phyloP scores from a whole-genome alignment of 2,797 vertebrate genomes.

The Malacoraja senta region DNA sequence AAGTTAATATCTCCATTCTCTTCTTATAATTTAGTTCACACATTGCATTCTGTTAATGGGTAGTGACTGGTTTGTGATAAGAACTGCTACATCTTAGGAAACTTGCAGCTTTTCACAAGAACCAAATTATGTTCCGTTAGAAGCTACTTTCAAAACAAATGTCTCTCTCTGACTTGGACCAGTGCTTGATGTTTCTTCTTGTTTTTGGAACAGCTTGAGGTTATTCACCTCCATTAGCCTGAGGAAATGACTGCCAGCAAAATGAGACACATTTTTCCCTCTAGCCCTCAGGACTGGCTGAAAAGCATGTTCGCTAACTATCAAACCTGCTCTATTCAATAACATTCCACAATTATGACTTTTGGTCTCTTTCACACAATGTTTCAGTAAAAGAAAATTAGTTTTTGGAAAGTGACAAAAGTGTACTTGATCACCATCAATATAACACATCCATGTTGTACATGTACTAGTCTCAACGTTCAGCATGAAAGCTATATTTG shows the following conservation, averaged over 20 bases:
- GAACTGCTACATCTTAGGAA: slow-evolving; percentile 58
- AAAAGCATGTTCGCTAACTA: slow-evolving; percentile 72
- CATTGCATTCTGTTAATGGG: slow-evolving; percentile 62
- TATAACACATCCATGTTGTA: slow-evolving; percentile 52
- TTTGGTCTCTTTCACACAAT: slow-evolving; percentile 52
- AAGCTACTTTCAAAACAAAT: slow-evolving; percentile 72
- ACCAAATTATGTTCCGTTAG: slow-evolving; percentile 82
- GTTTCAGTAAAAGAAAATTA: slow-evolving; percentile 59
- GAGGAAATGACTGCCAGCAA: slow-evolving; percentile 81
- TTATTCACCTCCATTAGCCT: slow-evolving; percentile 71
- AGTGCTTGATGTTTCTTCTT: slow-evolving; percentile 56
- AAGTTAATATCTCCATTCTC: neutral
- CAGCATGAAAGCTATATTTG: neutral
- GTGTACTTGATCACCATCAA: slow-evolving; percentile 58
- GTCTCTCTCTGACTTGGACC: slow-evolving; percentile 58
- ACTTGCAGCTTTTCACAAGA: slow-evolving; percentile 59
- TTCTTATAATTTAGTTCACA: neutral
- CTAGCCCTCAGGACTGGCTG: slow-evolving; percentile 61
- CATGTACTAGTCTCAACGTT: slow-evolving; percentile 44
- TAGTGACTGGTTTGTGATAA: slow-evolving; percentile 64
- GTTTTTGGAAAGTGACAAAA: slow-evolving; percentile 62
- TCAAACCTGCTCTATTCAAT: slow-evolving; percentile 62
- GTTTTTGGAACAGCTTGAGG: slow-evolving; percentile 77
- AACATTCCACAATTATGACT: slow-evolving; percentile 57
- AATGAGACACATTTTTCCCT: slow-evolving; percentile 73